A percentile compares a stretch with the other conserved stretches of the same genome.
These are phyloP conservation scores for Rhingia rostrata DNA, from an alignment of 2,888 invertebrate species.

Conservation along the genomic window DNA sequence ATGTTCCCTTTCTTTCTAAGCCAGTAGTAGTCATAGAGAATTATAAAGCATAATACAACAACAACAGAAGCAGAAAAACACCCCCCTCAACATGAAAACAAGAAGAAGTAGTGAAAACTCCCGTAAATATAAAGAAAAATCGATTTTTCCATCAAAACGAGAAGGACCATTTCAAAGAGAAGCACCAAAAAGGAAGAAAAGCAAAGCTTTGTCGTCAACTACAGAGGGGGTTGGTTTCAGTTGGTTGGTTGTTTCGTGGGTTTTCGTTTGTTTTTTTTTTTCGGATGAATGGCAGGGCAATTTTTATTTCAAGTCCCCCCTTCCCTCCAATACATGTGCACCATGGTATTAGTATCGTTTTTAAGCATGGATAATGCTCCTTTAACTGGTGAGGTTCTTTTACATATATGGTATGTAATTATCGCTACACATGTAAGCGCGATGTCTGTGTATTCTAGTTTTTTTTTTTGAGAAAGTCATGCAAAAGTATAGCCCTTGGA, in stretches of 20 bases:
- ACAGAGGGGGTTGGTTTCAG: constrained; percentile 28
- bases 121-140: constrained; percentile 44
- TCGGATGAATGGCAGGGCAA: constrained; percentile 31
- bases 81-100: constrained; percentile 32
- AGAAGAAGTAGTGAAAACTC: constrained; percentile 41
- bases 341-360: constrained; percentile 38
- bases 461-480: constrained; percentile 1
- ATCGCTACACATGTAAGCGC: constrained; percentile 24
- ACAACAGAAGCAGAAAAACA: too few relatives aligned
- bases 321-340: constrained; percentile 8
- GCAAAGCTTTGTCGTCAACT: constrained; percentile 49
- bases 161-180: constrained; percentile 14
- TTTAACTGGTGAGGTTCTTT: constrained; percentile 21
- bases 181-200: background rate
- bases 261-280: constrained; percentile 21
- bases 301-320: constrained; percentile 34
- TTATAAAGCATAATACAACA: constrained; percentile 43
- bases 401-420: constrained; percentile 31
- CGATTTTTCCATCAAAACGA: constrained; percentile 61
- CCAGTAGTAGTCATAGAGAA: constrained; percentile 32
- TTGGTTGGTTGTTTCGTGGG: constrained; percentile 3
- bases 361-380: constrained; percentile 42
- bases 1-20: constrained; percentile 32
- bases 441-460: constrained; percentile 19
- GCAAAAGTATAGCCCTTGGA: background rate